Evolutionary conservation across 2,797 vertebrate species (phyloP).

Genomic region (Pteropus rufus): DNA sequence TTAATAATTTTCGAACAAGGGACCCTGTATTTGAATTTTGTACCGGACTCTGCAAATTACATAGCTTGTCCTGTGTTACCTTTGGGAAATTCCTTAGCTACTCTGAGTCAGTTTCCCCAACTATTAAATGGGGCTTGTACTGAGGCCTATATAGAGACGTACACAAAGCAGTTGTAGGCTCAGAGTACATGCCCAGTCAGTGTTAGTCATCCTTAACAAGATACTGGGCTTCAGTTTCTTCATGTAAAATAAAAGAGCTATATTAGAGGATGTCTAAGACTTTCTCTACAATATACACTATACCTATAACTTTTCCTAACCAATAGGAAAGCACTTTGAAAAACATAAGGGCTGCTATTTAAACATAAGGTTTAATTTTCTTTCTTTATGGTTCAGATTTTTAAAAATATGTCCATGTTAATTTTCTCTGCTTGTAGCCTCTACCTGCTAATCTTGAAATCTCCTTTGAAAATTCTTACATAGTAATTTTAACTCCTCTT

Average conservation of each 20-base stretch:
- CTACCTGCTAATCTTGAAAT: background rate
- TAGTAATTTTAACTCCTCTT: background rate
- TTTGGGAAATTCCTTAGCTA: conserved; percentile 14
- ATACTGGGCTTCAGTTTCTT: background rate
- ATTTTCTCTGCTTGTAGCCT: conserved; percentile 6
- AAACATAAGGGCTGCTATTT: background rate
- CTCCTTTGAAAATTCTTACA: background rate
- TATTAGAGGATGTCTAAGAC: background rate
- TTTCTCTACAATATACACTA: background rate
- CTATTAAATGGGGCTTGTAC: background rate
- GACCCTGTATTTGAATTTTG: background rate
- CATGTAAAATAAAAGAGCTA: background rate
- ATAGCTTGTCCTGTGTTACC: background rate
- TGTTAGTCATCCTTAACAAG: background rate
- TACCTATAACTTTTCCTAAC: background rate
- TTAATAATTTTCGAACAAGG: background rate
- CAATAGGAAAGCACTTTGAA: background rate
- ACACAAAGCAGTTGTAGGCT: background rate
- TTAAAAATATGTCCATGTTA: background rate
- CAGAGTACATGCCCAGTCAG: background rate
- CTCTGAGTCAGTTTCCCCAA: background rate
- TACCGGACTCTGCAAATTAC: background rate
- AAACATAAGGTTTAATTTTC: conserved; percentile 9
- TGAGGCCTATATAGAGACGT: background rate
- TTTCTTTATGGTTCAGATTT: background rate